Percentiles rank a stretch among this genome's conserved stretches.
Conservation (phyloP, 2,888 invertebrate species). For the Nomada fabriciana region DNA sequence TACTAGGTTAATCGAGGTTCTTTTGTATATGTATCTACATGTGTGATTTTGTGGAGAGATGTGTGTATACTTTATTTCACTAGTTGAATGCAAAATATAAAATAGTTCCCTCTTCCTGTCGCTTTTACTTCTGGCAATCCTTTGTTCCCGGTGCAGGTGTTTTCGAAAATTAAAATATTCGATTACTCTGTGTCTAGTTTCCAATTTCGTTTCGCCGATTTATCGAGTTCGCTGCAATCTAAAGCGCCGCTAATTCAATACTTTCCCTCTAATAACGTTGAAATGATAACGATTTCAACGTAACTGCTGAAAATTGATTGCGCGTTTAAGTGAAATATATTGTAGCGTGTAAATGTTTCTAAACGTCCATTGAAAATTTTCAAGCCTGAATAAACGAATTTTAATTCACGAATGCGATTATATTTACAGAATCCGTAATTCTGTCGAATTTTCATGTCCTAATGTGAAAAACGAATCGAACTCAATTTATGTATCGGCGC, state of each 20-base stretch:
- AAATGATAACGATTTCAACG: slow-evolving; percentile 1
- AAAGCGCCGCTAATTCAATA: neutral
- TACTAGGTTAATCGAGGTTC: no score
- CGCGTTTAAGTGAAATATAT: no score
- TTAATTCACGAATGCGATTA: no score
- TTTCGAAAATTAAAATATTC: slow-evolving; percentile 32
- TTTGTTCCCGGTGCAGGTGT: slow-evolving; percentile 30
- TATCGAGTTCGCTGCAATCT: slow-evolving; percentile 5
- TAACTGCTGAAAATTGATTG: no score
- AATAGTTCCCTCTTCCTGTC: neutral
- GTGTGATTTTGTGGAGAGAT: neutral
- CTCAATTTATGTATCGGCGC: slow-evolving; percentile 23
- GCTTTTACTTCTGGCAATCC: slow-evolving; percentile 22
- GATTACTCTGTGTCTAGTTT: neutral
- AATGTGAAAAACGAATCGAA: neutral
- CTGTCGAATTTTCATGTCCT: no score
- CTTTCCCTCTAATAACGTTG: neutral
- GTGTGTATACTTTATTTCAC: neutral
- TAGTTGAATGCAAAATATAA: neutral
- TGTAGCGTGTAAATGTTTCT: no score
- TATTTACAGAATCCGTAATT: no score
- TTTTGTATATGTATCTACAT: no score
- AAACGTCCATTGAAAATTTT: no score
- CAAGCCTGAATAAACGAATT: no score
- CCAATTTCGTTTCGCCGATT: neutral